Conservation (phyloP, 2,113 vertebrate species). For the Nanorana parkeri region DNA sequence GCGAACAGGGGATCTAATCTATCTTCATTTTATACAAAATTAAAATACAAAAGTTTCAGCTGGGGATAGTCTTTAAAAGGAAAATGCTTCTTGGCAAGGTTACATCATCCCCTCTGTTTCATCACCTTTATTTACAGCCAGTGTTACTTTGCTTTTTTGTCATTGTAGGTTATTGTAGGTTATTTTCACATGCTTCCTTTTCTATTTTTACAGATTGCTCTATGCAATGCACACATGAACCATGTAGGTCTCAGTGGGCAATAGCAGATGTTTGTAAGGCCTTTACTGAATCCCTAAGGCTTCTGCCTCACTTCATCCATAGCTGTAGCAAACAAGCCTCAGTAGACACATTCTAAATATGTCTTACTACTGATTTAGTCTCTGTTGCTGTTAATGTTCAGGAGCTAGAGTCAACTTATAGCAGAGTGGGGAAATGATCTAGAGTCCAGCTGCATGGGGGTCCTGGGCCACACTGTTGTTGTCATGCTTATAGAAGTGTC, state of each 20-base stretch:
- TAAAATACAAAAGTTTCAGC: no score
- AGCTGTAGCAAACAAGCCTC: slow-evolving; percentile 21
- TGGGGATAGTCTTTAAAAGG: background rate
- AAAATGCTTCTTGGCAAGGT: background rate
- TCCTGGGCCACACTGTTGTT: no score
- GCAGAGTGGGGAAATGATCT: background rate
- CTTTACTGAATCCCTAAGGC: slow-evolving; percentile 6
- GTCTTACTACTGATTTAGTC: background rate
- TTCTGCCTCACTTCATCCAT: slow-evolving; percentile 7
- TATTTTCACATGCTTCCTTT: slow-evolving; percentile 41
- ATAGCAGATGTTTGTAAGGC: slow-evolving; percentile 41
- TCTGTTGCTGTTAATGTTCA: no score
- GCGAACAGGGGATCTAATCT: no score
- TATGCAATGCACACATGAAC: background rate
- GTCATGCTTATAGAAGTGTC: no score
- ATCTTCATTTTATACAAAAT: no score
- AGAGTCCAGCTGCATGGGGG: background rate
- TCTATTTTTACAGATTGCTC: background rate
- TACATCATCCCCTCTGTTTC: background rate
- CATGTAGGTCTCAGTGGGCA: background rate
- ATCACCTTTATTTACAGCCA: background rate
- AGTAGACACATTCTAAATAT: slow-evolving; percentile 18
- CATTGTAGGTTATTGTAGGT: background rate
- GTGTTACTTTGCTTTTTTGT: slow-evolving; percentile 7
- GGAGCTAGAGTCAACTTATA: background rate